Evolutionary conservation across 1,140 invertebrate species (phyloP).

Genomic region (Diabrotica undecimpunctata): DNA sequence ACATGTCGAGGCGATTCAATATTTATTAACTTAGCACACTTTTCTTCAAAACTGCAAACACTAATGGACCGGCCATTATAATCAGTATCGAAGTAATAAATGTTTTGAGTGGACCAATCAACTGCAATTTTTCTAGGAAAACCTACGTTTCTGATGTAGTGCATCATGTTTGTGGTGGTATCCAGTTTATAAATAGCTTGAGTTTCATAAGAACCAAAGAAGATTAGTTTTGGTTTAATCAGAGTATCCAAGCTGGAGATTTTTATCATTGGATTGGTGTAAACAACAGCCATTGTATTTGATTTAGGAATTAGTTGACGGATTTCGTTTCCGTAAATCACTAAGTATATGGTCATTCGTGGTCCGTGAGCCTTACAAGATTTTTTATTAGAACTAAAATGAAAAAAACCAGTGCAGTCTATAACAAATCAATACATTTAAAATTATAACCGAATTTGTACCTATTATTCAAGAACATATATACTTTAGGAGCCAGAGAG

Average conservation of each 20-base stretch:
- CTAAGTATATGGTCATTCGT: constrained; percentile 51
- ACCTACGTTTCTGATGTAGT: constrained; percentile 31
- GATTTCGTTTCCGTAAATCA: constrained; percentile 51
- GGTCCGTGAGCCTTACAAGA: constrained; percentile 66
- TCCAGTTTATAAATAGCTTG: constrained; percentile 39
- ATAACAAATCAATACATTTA: too few relatives aligned
- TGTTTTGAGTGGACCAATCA: constrained; percentile 75
- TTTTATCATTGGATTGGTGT: constrained; percentile 45
- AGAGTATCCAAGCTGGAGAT: constrained; percentile 54
- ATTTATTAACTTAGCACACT: constrained; percentile 60
- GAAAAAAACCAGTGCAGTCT: neutral
- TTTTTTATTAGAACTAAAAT: constrained; percentile 57
- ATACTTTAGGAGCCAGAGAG: too few relatives aligned
- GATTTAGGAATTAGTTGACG: constrained; percentile 46
- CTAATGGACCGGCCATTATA: constrained; percentile 46
- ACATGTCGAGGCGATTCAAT: constrained; percentile 59
- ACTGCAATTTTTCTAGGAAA: constrained; percentile 65
- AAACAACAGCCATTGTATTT: constrained; percentile 45
- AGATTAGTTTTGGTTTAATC: constrained; percentile 41
- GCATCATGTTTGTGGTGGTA: constrained; percentile 30
- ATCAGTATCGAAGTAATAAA: constrained; percentile 69
- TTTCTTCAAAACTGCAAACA: constrained; percentile 55
- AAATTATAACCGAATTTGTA: too few relatives aligned
- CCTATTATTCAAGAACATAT: too few relatives aligned
- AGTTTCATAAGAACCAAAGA: constrained; percentile 46